Evolutionary conservation across 2,113 vertebrate species (phyloP).

Genomic region (Cyphomyrus plagiostoma): DNA sequence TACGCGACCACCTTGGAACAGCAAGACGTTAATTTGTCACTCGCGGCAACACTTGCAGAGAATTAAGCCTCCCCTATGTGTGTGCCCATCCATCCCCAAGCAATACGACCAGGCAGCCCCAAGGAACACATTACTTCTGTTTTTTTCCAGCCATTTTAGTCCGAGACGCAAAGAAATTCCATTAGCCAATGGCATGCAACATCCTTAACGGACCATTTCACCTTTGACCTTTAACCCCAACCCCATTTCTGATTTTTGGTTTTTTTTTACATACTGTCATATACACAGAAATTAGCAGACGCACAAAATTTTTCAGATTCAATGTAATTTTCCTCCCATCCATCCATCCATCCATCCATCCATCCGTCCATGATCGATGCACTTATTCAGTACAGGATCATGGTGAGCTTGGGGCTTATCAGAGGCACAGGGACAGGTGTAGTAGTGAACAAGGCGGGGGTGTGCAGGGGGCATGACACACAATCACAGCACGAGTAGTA

Average conservation of each 20-base stretch:
- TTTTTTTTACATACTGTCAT: neutral
- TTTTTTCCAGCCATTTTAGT: slow-evolving; percentile 25
- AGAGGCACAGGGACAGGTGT: neutral
- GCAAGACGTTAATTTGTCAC: slow-evolving; percentile 40
- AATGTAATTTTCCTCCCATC: neutral
- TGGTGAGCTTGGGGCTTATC: neutral
- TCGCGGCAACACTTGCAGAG: slow-evolving; percentile 10
- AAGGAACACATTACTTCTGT: slow-evolving; percentile 41
- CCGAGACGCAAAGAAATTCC: slow-evolving; percentile 29
- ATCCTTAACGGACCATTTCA: neutral
- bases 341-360: neutral
- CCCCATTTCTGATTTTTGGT: neutral
- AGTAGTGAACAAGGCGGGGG: neutral
- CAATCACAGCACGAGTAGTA: neutral
- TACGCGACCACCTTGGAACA: slow-evolving; percentile 30
- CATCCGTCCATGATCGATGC: neutral
- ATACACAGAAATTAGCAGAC: neutral
- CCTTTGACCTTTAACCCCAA: neutral
- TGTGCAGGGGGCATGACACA: neutral
- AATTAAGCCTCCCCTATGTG: slow-evolving; percentile 1
- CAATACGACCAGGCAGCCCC: slow-evolving; percentile 31
- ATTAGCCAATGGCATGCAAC: slow-evolving; percentile 28
- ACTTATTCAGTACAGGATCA: neutral
- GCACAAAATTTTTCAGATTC: neutral
- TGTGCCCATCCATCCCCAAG: slow-evolving; percentile 37